Base-by-base conservation (phyloP, 2,113 vertebrate species). In the Rhegmatorhina hoffmannsi region DNA sequence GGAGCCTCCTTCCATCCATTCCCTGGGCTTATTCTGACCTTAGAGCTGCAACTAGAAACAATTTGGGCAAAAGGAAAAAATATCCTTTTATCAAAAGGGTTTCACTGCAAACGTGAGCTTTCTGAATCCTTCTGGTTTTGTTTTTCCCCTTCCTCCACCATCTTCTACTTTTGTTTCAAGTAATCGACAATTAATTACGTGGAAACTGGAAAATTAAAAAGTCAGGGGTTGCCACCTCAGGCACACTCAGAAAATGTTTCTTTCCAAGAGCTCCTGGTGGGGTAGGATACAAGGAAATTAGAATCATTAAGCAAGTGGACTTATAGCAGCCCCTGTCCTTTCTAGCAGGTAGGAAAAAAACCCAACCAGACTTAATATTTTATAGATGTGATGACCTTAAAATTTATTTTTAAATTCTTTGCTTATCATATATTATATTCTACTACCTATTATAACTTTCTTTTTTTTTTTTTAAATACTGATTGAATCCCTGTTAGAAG, bases 21-120 rank as follows among this genome's bases (percentile, higher is more conserved):
- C 95, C 97, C 97, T 96, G 96, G 89, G 98, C 98, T 98, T 95
- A 96, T 94, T 93, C 94, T 98, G 98, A 98, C 98, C 98, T 98
- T 82, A 96, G 89, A 96, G 90, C 96, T 96, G 98, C 98, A 98
- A 96, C 96, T 94, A 95, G 97, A 98, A 97, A 97, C 96, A 98
- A 98, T 98, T 98, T 97, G 97, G 97, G 95, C 89, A 97, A 97
- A 98, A 96, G 29, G 50, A 70, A 70, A 68, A 95, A 79, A 64
- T 29, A 73, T 26, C 50, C 78, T 78, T 92, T 94, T 95, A 90
- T 91, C 5, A 6, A 50, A 86, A 49, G 43, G 60, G 85, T 82
- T 2, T 4, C 50, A 34, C n/a, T 63, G 31, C 60, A 82, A 89
- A 87, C 33, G 6, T 70, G 93, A 95, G 88, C 80, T 94, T 78